phyloP scores from a whole-genome alignment of 2,888 invertebrate genomes.

The Xestia rhomboidea region DNA sequence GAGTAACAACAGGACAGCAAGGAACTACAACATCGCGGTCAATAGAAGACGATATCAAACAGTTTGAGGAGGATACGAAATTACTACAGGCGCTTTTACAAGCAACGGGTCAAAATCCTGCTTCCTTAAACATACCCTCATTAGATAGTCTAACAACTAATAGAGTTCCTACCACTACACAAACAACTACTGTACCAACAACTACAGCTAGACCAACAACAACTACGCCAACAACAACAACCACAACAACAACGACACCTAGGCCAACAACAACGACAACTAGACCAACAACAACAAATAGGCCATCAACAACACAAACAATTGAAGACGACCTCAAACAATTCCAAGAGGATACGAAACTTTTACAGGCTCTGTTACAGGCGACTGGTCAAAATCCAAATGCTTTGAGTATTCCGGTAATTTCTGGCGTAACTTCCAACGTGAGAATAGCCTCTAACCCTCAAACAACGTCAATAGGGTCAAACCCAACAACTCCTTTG shows the following conservation, averaged over 20 bases:
- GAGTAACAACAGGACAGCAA: constrained; percentile 68
- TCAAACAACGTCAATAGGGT: constrained; percentile 80
- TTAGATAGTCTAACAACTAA: constrained; percentile 76
- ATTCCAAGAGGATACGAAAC: constrained; percentile 84
- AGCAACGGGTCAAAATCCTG: constrained; percentile 86
- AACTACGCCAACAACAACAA: constrained; percentile 61
- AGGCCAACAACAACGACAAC: constrained; percentile 71
- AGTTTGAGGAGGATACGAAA: constrained; percentile 88
- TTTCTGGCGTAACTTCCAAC: constrained; percentile 86
- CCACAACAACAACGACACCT: constrained; percentile 37
- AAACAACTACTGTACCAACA: constrained; percentile 67
- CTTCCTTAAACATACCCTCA: constrained; percentile 82
- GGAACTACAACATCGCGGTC: constrained; percentile 80
- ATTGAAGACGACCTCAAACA: constrained; percentile 82
- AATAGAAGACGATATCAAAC: constrained; percentile 86
- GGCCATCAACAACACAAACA: constrained; percentile 74
- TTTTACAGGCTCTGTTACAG: constrained; percentile 86
- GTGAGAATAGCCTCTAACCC: constrained; percentile 86
- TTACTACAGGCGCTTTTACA: constrained; percentile 85
- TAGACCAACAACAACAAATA: constrained; percentile 67
- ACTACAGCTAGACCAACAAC: constrained; percentile 68
- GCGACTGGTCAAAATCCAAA: constrained; percentile 81
- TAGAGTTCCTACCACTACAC: constrained; percentile 66
- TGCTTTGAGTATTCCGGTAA: constrained; percentile 78
- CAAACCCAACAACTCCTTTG: constrained; percentile 83